These are phyloP conservation scores for Sarcophaga variegata DNA, from an alignment of 2,888 invertebrate genomes.

Conservation along the genomic window DNA sequence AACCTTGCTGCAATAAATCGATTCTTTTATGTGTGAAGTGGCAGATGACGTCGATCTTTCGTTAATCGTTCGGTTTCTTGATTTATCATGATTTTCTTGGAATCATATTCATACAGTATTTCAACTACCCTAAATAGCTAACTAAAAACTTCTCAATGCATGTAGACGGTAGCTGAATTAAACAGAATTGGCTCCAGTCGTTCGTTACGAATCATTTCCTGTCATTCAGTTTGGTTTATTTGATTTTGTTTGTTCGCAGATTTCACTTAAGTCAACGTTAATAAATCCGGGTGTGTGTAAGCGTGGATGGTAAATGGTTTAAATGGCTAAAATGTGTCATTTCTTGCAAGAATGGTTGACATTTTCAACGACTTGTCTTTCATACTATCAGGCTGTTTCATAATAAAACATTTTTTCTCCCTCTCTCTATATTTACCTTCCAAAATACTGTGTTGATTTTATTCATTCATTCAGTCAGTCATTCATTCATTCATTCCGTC, in stretches of 20 bases:
- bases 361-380: slow-evolving; percentile 56
- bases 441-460: neutral
- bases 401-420: slow-evolving; percentile 13
- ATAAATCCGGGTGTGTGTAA: neutral
- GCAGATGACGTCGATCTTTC: no score
- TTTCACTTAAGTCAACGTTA: neutral
- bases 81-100: no score
- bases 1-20: no score
- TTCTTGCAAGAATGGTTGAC: slow-evolving; percentile 34
- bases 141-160: neutral
- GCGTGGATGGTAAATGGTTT: neutral
- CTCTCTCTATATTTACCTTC: neutral
- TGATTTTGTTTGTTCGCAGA: slow-evolving; percentile 21
- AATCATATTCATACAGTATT: no score
- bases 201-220: slow-evolving; percentile 22
- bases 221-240: slow-evolving; percentile 3
- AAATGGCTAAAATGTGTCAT: neutral
- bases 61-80: no score
- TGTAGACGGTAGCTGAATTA: slow-evolving; percentile 10
- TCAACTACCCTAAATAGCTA: no score
- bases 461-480: slow-evolving; percentile 9
- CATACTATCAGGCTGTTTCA: slow-evolving; percentile 25
- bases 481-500: slow-evolving; percentile 17
- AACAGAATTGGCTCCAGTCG: slow-evolving; percentile 29
- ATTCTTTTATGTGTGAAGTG: no score